These are phyloP conservation scores for Pandemis cinnamomeana DNA, from an alignment of 2,888 invertebrate genomes.

Conservation along the genomic window DNA sequence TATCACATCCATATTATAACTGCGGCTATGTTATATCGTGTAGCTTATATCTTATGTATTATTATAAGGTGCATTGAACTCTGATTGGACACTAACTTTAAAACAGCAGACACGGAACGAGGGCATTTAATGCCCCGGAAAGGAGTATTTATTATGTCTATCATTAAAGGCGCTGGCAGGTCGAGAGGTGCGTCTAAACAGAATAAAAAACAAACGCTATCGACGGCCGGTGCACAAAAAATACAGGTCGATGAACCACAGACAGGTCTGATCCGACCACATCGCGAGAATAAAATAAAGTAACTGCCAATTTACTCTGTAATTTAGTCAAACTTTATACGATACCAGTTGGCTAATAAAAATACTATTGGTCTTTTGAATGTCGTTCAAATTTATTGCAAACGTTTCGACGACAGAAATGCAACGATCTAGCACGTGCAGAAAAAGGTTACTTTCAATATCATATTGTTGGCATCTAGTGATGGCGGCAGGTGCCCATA, in stretches of 20 bases:
- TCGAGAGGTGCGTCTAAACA: conserved; percentile 21
- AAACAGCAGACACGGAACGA: conserved; percentile 24
- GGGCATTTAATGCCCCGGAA: conserved; percentile 29
- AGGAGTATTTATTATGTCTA: conserved; percentile 35
- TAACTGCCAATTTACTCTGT: conserved; percentile 9
- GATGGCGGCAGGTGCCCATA: conserved; percentile 54
- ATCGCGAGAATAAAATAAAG: conserved; percentile 15
- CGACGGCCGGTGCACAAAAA: conserved; percentile 36
- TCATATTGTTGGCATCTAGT: conserved; percentile 24
- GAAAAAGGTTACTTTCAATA: conserved; percentile 27
- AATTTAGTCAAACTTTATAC: conserved; percentile 32
- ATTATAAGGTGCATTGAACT: conserved; percentile 10
- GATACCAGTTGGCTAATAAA: conserved; percentile 15
- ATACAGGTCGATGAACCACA: conserved; percentile 33
- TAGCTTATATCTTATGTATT: not conserved
- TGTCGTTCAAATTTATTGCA: conserved; percentile 9
- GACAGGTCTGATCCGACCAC: conserved; percentile 32
- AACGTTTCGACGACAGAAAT: conserved; percentile 7
- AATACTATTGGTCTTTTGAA: conserved; percentile 9
- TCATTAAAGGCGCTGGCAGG: conserved; percentile 35
- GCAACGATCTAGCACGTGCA: conserved; percentile 7
- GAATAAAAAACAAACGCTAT: conserved; percentile 35
- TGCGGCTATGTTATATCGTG: not conserved
- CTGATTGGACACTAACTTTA: conserved; percentile 13
- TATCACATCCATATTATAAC: not conserved